These are phyloP conservation scores for Lasiurus borealis DNA, from an alignment of 2,113 vertebrate species.

Conservation along the genomic window DNA sequence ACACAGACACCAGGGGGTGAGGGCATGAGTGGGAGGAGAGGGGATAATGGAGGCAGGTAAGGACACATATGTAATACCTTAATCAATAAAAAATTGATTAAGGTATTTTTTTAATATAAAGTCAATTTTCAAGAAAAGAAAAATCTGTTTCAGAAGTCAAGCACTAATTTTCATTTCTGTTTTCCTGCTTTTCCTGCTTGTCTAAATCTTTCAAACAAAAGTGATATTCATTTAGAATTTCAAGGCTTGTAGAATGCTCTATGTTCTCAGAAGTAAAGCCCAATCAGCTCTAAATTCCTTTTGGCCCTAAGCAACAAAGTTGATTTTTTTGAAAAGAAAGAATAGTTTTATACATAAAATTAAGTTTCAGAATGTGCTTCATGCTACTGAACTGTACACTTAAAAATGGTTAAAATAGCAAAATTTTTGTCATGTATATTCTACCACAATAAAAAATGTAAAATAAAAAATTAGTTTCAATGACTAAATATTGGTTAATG, in stretches of 20 bases:
- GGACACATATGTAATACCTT: too few relatives aligned
- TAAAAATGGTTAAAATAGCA: conserved; percentile 24
- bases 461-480: conserved; percentile 30
- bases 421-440: conserved; percentile 2
- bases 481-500: neutral
- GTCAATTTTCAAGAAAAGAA: conserved; percentile 37
- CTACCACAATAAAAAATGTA: conserved; percentile 27
- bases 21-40: too few relatives aligned
- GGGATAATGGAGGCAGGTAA: too few relatives aligned
- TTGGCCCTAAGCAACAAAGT: neutral
- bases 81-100: too few relatives aligned
- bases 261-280: conserved; percentile 5
- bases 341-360: conserved; percentile 21
- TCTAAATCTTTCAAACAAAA: conserved; percentile 47
- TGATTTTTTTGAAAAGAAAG: neutral
- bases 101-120: neutral
- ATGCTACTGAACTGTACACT: neutral
- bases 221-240: conserved; percentile 7
- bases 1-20: too few relatives aligned
- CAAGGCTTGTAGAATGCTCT: neutral
- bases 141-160: conserved; percentile 45
- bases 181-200: conserved; percentile 31
- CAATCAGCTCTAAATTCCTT: conserved; percentile 35
- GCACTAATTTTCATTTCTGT: conserved; percentile 5
- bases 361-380: conserved; percentile 25